Conservation (phyloP, 2,888 invertebrate genomes). For the Leptinotarsa haldemani region DNA sequence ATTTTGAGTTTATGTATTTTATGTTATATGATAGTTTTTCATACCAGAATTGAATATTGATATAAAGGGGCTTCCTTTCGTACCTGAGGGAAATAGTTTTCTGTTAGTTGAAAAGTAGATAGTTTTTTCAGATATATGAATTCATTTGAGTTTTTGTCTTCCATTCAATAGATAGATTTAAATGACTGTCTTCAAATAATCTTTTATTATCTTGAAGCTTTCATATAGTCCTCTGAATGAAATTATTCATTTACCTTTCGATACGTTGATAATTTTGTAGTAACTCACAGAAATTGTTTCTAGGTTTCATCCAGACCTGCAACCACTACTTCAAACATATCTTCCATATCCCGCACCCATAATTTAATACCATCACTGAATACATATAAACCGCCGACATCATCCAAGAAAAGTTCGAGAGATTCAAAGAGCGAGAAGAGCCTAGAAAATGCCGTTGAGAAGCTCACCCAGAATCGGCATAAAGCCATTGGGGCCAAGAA, state of each 20-base stretch:
- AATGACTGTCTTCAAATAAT: too few relatives aligned
- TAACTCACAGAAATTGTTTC: neutral
- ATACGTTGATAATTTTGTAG: too few relatives aligned
- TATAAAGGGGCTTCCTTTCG: neutral
- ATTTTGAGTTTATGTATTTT: too few relatives aligned
- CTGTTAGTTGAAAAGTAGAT: too few relatives aligned
- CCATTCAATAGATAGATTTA: too few relatives aligned
- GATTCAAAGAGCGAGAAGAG: conserved; percentile 61
- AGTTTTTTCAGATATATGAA: too few relatives aligned
- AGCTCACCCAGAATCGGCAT: conserved; percentile 60
- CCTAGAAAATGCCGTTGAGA: conserved; percentile 62
- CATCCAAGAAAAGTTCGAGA: conserved; percentile 45
- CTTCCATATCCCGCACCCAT: conserved; percentile 36
- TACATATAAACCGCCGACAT: conserved; percentile 35
- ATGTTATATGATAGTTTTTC: too few relatives aligned
- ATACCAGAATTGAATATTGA: neutral
- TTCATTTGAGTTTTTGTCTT: too few relatives aligned
- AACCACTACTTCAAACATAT: conserved; percentile 35
- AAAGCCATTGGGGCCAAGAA: conserved; percentile 51
- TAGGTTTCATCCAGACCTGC: conserved; percentile 41
- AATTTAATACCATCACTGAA: conserved; percentile 29
- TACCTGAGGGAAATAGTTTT: too few relatives aligned
- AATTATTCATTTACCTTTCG: too few relatives aligned
- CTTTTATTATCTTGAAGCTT: too few relatives aligned
- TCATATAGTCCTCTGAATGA: too few relatives aligned